Evolutionary conservation across 2,888 invertebrate species (phyloP).

Genomic region (Apodemia arnacis): DNA sequence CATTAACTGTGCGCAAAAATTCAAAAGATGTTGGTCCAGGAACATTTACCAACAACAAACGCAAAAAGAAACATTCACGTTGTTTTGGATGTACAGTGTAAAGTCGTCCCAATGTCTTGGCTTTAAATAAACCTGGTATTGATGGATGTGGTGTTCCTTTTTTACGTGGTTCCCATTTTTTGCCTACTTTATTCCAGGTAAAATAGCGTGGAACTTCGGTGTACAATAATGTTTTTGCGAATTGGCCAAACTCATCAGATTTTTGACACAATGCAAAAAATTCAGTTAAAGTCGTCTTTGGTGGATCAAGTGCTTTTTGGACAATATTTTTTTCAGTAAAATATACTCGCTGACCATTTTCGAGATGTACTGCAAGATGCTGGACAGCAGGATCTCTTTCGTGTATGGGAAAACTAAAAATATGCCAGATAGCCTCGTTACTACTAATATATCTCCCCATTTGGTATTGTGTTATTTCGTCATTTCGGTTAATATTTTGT

Average conservation of each 20-base stretch:
- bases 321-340: not conserved
- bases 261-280: constrained; percentile 81
- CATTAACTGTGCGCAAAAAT: constrained; percentile 76
- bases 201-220: constrained; percentile 82
- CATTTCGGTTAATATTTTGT: constrained; percentile 70
- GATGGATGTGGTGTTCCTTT: constrained; percentile 77
- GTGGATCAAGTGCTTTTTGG: not conserved
- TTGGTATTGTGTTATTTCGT: not conserved
- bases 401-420: constrained; percentile 72
- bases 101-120: constrained; percentile 73
- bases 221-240: constrained; percentile 82
- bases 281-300: constrained; percentile 77
- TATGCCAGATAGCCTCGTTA: constrained; percentile 82
- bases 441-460: constrained; percentile 70
- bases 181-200: constrained; percentile 78
- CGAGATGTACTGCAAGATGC: constrained; percentile 41
- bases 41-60: constrained; percentile 66
- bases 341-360: constrained; percentile 68
- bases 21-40: constrained; percentile 74
- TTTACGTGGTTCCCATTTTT: constrained; percentile 56
- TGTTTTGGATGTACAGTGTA: constrained; percentile 71
- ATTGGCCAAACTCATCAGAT: constrained; percentile 58
- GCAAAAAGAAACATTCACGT: constrained; percentile 70
- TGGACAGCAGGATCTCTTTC: constrained; percentile 77
- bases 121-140: constrained; percentile 68